A percentile compares a stretch with the other conserved stretches of the same genome.
phyloP scores from a whole-genome alignment of 2,797 vertebrate genomes.

The Microctenopoma stevenorrisi region DNA sequence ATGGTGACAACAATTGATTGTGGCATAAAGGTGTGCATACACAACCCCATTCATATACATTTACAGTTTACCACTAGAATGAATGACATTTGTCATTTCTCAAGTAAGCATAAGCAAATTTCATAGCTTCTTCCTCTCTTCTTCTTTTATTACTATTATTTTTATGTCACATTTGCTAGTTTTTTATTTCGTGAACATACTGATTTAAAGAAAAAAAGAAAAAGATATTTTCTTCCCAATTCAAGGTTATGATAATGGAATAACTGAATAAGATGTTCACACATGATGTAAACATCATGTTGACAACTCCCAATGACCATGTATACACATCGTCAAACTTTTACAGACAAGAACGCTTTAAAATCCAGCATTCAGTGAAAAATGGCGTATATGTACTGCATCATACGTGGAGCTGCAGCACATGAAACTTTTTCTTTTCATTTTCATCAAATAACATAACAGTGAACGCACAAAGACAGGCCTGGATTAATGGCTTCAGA shows the following conservation, averaged over 20 bases:
- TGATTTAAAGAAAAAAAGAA: neutral
- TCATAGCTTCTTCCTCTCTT: neutral
- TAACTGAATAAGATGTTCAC: constrained; percentile 40
- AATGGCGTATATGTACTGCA: neutral
- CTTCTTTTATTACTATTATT: neutral
- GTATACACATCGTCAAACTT: constrained; percentile 29
- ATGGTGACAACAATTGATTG: constrained; percentile 34
- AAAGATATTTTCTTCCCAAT: constrained; percentile 32
- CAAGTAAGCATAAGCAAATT: neutral
- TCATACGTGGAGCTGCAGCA: neutral
- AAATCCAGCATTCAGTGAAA: constrained; percentile 7
- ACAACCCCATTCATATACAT: neutral
- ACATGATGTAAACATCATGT: neutral
- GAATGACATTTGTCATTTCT: constrained; percentile 15
- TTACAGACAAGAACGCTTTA: constrained; percentile 5
- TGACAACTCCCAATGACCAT: constrained; percentile 1
- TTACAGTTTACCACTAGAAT: constrained; percentile 11
- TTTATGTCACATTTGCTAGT: neutral
- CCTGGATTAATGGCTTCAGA: constrained; percentile 61
- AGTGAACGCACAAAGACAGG: constrained; percentile 50
- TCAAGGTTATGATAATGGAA: constrained; percentile 39
- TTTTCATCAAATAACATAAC: constrained; percentile 36
- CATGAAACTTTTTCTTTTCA: constrained; percentile 30
- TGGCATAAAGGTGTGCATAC: constrained; percentile 14
- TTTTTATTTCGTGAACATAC: constrained; percentile 4